Evolutionary conservation across 2,797 vertebrate species (phyloP).

Genomic region (Neosilurus hyrtlii): DNA sequence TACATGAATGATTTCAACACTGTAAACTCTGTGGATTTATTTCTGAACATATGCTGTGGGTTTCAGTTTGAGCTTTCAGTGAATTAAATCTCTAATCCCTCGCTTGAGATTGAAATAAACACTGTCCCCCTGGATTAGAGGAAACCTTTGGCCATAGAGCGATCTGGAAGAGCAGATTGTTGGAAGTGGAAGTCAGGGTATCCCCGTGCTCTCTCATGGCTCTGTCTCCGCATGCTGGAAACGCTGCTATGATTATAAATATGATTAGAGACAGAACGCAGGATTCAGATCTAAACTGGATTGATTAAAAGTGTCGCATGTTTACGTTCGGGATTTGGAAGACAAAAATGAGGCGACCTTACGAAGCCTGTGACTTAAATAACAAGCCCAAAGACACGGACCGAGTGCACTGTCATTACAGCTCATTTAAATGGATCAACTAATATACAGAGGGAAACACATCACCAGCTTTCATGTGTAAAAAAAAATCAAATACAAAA

Average conservation of each 20-base stretch:
- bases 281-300: constrained; percentile 16
- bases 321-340: constrained; percentile 12
- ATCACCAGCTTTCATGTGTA: constrained; percentile 7
- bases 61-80: not conserved
- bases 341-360: not conserved
- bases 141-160: constrained; percentile 57
- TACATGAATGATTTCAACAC: not conserved
- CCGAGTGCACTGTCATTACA: not conserved
- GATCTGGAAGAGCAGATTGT: constrained; percentile 68
- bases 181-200: not conserved
- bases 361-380: not conserved
- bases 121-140: constrained; percentile 1
- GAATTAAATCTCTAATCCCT: constrained; percentile 32
- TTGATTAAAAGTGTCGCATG: constrained; percentile 11
- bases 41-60: not conserved
- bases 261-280: constrained; percentile 59
- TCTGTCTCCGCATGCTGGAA: not conserved
- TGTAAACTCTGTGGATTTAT: not conserved
- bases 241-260: constrained; percentile 59
- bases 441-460: constrained; percentile 22
- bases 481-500: constrained; percentile 7
- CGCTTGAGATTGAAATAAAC: not conserved
- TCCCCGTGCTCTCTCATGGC: constrained; percentile 44
- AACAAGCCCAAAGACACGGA: not conserved
- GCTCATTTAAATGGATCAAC: constrained; percentile 30